Percentiles rank a stretch among this genome's conserved stretches.
These are phyloP conservation scores for Micromesistius poutassou DNA, from an alignment of 2,797 vertebrate genomes.

Conservation along the genomic window DNA sequence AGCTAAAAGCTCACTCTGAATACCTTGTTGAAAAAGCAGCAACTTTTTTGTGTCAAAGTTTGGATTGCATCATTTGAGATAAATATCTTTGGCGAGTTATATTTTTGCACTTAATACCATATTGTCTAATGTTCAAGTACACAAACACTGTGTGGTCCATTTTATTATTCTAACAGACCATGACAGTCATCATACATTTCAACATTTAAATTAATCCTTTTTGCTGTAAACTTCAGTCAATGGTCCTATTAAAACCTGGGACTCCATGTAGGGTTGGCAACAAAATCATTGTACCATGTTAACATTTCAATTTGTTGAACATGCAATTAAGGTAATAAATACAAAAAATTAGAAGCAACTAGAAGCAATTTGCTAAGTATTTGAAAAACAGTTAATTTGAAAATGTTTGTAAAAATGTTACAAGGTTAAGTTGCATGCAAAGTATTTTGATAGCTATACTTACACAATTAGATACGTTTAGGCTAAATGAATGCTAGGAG, in stretches of 20 bases:
- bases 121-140: not conserved
- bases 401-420: not conserved
- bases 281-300: not conserved
- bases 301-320: not conserved
- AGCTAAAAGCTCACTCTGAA: not conserved
- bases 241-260: not conserved
- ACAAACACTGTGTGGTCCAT: not conserved
- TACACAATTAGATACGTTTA: not conserved
- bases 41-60: not conserved
- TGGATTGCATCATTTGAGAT: not conserved
- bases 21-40: not conserved
- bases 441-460: not conserved
- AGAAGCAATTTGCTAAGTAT: not conserved
- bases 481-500: not conserved
- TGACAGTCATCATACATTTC: not conserved
- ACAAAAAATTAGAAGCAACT: not conserved
- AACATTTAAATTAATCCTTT: not conserved
- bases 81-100: not conserved
- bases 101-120: not conserved
- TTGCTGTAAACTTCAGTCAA: not conserved
- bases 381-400: not conserved
- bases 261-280: not conserved
- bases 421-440: not conserved
- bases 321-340: not conserved
- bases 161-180: not conserved